A percentile compares a stretch with the other conserved stretches of the same genome.
Evolutionary conservation across 2,113 vertebrate species (phyloP).

Genomic region (Clarias batrachus): DNA sequence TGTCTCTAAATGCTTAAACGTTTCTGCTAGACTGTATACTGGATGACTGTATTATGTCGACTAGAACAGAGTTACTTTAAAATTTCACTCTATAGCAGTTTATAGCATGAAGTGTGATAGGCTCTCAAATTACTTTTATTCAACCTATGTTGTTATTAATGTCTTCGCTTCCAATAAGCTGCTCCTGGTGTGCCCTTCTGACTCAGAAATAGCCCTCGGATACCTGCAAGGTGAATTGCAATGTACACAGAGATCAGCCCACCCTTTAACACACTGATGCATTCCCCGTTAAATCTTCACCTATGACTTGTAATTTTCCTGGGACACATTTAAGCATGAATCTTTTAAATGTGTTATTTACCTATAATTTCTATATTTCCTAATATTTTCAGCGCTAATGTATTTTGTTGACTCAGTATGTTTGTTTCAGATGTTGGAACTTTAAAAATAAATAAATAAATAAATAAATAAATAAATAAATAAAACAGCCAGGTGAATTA

Average conservation of each 20-base stretch:
- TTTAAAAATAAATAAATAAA: neutral
- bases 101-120: neutral
- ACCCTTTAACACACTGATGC: neutral
- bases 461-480: too few relatives aligned
- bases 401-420: neutral
- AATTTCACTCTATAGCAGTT: neutral
- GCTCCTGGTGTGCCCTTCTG: neutral
- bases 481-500: neutral
- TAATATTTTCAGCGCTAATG: neutral
- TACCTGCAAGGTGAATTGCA: neutral
- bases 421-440: neutral
- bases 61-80: neutral
- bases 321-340: neutral
- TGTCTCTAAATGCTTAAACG: neutral
- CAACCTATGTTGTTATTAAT: neutral
- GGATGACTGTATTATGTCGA: neutral
- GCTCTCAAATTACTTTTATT: neutral
- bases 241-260: neutral
- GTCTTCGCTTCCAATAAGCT: neutral
- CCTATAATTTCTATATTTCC: too few relatives aligned
- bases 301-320: neutral
- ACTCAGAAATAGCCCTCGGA: neutral
- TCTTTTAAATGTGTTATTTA: neutral
- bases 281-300: neutral
- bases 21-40: neutral